Conservation (phyloP, 2,888 invertebrate species). For the Drosophila dives region DNA sequence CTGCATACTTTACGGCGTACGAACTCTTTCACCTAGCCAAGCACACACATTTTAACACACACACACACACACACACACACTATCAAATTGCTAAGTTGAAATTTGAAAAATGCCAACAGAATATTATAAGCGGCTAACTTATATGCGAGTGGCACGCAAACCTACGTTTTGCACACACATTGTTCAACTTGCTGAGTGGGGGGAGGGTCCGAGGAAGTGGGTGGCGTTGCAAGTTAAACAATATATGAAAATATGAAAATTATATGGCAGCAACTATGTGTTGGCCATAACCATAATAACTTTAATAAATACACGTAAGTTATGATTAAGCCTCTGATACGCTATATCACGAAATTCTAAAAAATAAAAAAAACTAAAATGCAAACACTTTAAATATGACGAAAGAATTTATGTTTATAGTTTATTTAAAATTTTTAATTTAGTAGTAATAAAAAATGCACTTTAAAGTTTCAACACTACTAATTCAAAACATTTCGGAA, state of each 20-base stretch:
- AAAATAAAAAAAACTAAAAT: constrained; percentile 4
- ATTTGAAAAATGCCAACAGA: constrained; percentile 80
- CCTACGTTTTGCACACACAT: constrained; percentile 79
- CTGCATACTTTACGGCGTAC: constrained; percentile 77
- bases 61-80: constrained; percentile 11
- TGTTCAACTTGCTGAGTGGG: constrained; percentile 41
- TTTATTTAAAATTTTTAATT: neutral
- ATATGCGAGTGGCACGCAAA: constrained; percentile 78
- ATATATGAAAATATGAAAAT: constrained; percentile 79
- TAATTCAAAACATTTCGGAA: neutral
- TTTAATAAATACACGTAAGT: constrained; percentile 69
- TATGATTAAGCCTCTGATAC: constrained; percentile 47
- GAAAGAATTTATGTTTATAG: neutral
- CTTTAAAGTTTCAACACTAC: neutral
- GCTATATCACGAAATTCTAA: constrained; percentile 7
- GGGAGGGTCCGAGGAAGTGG: constrained; percentile 39
- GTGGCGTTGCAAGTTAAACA: constrained; percentile 65
- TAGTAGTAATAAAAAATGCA: too few species aligned
- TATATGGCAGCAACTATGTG: constrained; percentile 73
- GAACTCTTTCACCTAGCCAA: constrained; percentile 72
- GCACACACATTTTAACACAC: constrained; percentile 7
- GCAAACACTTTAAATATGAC: neutral
- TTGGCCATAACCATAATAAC: constrained; percentile 76
- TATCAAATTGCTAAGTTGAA: constrained; percentile 77
- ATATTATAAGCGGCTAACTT: constrained; percentile 78